Percentiles rank a stretch among this genome's conserved stretches.
These are phyloP conservation scores for Climacteris rufus DNA, from an alignment of 2,113 vertebrate species.

Conservation along the genomic window DNA sequence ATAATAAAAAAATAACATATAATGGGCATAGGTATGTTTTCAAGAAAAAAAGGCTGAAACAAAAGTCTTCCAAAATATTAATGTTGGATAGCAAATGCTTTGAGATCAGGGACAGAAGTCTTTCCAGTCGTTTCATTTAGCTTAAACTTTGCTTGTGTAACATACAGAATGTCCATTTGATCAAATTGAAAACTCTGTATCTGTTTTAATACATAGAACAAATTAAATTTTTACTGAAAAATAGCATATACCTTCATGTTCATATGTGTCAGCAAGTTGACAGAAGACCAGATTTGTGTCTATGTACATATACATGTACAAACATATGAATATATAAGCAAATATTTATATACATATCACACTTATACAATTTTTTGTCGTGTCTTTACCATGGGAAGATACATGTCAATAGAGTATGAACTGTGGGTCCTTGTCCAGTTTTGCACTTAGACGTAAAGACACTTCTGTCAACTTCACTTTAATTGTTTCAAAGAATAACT, in stretches of 20 bases:
- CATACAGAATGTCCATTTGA: not conserved
- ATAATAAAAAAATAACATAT: not conserved
- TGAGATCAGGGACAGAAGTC: not conserved
- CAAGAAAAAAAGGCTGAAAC: not conserved
- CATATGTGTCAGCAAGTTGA: not conserved
- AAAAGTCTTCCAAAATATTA: not conserved
- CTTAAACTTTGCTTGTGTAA: not conserved
- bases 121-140: not conserved
- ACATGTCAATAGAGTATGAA: not conserved
- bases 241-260: too few species aligned
- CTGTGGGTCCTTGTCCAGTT: not conserved
- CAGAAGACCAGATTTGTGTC: not conserved
- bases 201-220: not conserved
- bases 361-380: not conserved
- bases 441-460: not conserved
- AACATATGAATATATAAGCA: fast-evolving
- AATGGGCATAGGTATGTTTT: not conserved
- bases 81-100: not conserved
- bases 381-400: not conserved
- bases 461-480: not conserved
- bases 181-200: not conserved
- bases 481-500: not conserved
- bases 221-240: not conserved
- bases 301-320: fast-evolving
- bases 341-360: not conserved